These are phyloP conservation scores for Thamnaconus septentrionalis DNA, from an alignment of 2,113 vertebrate genomes.

Conservation along the genomic window DNA sequence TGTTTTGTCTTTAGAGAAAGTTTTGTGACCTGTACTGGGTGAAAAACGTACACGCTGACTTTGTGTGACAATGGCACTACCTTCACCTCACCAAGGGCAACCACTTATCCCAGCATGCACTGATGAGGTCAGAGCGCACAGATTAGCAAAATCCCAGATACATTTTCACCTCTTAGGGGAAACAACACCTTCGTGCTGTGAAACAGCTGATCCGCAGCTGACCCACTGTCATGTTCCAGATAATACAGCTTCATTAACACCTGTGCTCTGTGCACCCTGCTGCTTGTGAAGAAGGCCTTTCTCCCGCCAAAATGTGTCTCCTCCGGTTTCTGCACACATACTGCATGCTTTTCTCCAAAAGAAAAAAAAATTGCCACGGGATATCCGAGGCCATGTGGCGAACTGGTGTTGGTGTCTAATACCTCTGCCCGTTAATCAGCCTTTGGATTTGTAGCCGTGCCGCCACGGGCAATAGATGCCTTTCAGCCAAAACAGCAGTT, in stretches of 20 bases:
- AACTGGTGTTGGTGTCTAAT: constrained; percentile 14
- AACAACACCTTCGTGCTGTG: constrained; percentile 35
- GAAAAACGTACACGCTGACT: neutral
- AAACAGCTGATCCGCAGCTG: constrained; percentile 30
- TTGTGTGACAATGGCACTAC: constrained; percentile 2
- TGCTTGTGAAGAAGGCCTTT: too few relatives aligned
- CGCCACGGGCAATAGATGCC: constrained; percentile 34
- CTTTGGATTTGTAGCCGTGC: constrained; percentile 40
- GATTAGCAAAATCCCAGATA: constrained; percentile 44
- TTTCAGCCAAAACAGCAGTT: constrained; percentile 54
- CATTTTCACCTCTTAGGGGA: constrained; percentile 49
- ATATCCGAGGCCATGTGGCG: constrained; percentile 23
- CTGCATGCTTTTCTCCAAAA: too few relatives aligned
- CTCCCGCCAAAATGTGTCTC: too few relatives aligned
- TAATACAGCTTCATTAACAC: constrained; percentile 44
- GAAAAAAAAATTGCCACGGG: constrained; percentile 20
- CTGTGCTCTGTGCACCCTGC: constrained; percentile 8
- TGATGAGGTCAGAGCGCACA: constrained; percentile 29
- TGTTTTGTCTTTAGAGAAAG: too few relatives aligned
- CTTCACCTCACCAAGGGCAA: constrained; percentile 26
- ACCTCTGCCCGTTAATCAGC: constrained; percentile 29
- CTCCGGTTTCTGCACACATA: too few relatives aligned
- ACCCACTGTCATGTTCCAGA: constrained; percentile 23
- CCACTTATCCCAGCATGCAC: constrained; percentile 41
- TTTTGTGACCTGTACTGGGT: too few relatives aligned